Base-by-base conservation (phyloP, 2,888 invertebrate species). In the Neocrepidodera transversa region DNA sequence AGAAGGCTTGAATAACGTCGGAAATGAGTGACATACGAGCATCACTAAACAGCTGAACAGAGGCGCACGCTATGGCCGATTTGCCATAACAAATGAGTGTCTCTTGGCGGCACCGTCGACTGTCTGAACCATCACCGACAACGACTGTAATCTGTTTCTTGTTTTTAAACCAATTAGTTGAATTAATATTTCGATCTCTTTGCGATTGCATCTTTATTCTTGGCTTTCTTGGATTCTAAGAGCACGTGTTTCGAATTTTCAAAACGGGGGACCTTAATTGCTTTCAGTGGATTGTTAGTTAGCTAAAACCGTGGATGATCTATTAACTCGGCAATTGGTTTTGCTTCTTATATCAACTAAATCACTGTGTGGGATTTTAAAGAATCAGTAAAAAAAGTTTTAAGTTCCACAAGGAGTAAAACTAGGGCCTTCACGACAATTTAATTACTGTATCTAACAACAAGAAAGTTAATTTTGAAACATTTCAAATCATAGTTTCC, bases 11-110 rank as follows among this genome's bases (percentile, higher is more conserved):
- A 42, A 20, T 68, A 70, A 71, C 72, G 79, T 79, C 79, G 79
- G 79, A 80, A 80, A 79, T 79, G 80, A 80, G 77, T 79, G 79
- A 80, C 79, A 80, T 79, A 79, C 78, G 79, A 79, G 79, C 76
- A 74, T 77, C 77, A 76, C 79, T 80, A 79, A 80, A 79, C 80
- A 79, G 80, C 79, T 79, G 80, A 80, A 75, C 79, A 76, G 77
- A 78, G 53, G 30, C 74, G 75, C 77, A 77, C 74, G 78, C 77
- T 74, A 79, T 78, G 79, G 78, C 79, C 79, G 79, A 80, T 80
- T 80, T 80, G 78, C 74, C 73, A 68, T 79, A 77, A 80, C 78
- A 79, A 80, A 80, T 78, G 78, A 77, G 72, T 74, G 78, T 79
- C 79, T 77, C 78, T 76, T 76, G 75, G 73, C 74, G 74, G 74